Percentiles rank a stretch among this genome's conserved stretches.
These are phyloP conservation scores for Agrotis segetum DNA, from an alignment of 2,888 invertebrate genomes.

Conservation along the genomic window DNA sequence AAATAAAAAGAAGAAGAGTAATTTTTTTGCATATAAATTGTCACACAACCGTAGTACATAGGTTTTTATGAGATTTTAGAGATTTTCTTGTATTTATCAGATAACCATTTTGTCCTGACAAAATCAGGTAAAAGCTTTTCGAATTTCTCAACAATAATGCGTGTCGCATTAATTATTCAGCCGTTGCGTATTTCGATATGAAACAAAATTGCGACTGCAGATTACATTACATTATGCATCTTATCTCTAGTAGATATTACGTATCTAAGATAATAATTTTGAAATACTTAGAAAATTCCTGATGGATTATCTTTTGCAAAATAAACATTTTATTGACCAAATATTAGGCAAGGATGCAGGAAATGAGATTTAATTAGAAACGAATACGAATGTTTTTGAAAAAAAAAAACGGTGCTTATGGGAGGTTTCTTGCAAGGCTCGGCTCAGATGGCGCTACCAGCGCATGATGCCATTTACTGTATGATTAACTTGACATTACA, in stretches of 20 bases:
- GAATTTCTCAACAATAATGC: neutral
- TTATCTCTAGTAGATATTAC: conserved; percentile 14
- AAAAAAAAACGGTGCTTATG: too few relatives aligned
- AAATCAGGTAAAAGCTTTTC: neutral
- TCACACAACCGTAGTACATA: too few relatives aligned
- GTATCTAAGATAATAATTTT: conserved; percentile 8
- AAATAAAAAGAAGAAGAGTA: too few relatives aligned
- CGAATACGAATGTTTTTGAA: too few relatives aligned
- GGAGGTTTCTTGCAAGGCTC: too few relatives aligned
- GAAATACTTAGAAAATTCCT: neutral
- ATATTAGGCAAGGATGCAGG: neutral
- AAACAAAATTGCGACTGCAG: neutral
- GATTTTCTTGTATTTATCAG: neutral
- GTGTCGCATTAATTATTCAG: neutral
- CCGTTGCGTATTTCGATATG: neutral
- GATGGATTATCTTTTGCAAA: neutral
- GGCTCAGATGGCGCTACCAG: too few relatives aligned
- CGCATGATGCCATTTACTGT: too few relatives aligned
- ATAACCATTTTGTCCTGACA: too few relatives aligned
- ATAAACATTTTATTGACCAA: neutral
- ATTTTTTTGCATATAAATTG: too few relatives aligned
- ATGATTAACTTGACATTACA: too few relatives aligned
- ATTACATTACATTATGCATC: conserved; percentile 4
- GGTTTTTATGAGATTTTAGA: too few relatives aligned
- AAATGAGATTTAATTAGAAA: neutral